A percentile compares a stretch with the other conserved stretches of the same genome.
Evolutionary conservation across 35 echinoderm and acorn worm genomes (phyloP).

Genomic region (Ptychodera flava): DNA sequence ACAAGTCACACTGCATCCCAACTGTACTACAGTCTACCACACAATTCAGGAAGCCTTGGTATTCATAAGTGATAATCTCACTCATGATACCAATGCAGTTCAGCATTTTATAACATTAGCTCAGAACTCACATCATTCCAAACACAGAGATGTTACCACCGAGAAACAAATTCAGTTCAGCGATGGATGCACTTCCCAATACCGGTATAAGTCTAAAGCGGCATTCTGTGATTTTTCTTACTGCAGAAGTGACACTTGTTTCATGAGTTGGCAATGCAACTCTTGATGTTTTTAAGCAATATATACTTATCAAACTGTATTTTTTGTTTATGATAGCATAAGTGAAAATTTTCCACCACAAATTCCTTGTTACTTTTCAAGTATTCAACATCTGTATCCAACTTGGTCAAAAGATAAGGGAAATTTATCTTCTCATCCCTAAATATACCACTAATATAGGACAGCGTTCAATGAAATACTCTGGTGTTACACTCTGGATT

Average conservation of each 20-base stretch:
- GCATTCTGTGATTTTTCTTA: not conserved
- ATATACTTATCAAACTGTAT: no score
- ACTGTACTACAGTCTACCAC: not conserved
- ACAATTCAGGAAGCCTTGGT: not conserved
- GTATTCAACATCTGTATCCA: no score
- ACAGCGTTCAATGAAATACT: no score
- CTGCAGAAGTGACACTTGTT: not conserved
- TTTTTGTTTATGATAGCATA: no score
- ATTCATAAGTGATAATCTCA: not conserved
- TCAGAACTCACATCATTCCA: not conserved
- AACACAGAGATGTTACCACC: not conserved
- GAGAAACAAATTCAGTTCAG: slow-evolving; percentile 20
- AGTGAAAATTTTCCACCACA: no score
- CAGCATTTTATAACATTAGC: not conserved
- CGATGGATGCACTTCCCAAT: slow-evolving; percentile 46
- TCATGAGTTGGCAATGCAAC: no score
- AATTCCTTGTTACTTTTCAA: no score
- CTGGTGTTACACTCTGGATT: no score
- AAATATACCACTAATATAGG: no score
- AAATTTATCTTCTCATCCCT: no score
- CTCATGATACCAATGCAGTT: slow-evolving; percentile 1
- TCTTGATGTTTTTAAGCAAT: no score
- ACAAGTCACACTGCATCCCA: slow-evolving; percentile 11
- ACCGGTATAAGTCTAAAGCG: slow-evolving; percentile 56
- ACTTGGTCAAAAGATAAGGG: no score